Evolutionary conservation across 2,113 vertebrate species (phyloP).

Genomic region (Ginglymostoma cirratum): DNA sequence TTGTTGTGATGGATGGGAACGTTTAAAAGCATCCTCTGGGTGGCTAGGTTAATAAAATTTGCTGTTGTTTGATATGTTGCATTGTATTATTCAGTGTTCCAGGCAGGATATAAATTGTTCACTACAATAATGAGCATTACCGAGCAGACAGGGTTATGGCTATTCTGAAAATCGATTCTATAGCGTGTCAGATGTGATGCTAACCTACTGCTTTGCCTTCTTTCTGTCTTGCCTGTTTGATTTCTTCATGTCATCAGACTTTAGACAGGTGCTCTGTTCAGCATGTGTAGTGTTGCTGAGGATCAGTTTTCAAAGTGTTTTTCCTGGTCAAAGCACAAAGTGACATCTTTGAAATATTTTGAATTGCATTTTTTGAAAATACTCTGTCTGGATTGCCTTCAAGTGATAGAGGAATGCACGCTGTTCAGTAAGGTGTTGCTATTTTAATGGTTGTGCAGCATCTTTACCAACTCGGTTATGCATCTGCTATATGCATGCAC

Average conservation of each 20-base stretch:
- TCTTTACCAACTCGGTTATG: neutral
- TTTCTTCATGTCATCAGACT: neutral
- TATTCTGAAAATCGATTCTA: neutral
- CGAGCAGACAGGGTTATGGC: neutral
- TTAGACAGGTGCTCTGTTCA: neutral
- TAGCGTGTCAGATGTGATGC: neutral
- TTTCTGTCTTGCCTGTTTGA: neutral
- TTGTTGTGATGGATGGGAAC: neutral
- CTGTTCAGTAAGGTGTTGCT: neutral
- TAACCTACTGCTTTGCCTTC: neutral
- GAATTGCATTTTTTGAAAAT: neutral
- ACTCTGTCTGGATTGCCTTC: neutral
- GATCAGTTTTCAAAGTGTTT: neutral
- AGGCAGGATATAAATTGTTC: neutral
- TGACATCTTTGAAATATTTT: neutral
- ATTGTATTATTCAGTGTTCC: neutral
- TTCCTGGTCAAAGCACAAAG: neutral
- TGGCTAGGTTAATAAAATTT: neutral
- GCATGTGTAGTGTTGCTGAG: neutral
- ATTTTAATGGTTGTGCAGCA: neutral
- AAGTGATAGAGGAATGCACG: neutral
- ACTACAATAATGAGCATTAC: neutral
- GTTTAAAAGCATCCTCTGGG: neutral
- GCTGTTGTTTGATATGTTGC: neutral
- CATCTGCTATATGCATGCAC: neutral